These are phyloP conservation scores for Netelia melanura DNA, from an alignment of 2,888 invertebrate species.

Conservation along the genomic window DNA sequence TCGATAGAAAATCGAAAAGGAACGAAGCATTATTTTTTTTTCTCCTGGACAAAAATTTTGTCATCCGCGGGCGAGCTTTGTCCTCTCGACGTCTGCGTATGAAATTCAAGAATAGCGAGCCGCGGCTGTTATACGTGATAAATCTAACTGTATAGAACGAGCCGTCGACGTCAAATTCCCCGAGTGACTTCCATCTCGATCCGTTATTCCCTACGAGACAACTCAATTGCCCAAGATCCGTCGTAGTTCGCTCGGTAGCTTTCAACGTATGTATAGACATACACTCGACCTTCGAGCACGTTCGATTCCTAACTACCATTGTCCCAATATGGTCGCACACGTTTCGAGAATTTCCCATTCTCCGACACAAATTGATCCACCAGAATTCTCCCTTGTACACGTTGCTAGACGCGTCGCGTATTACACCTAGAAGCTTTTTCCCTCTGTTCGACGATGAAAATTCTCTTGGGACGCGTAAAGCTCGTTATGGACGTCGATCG, in stretches of 20 bases:
- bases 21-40: not conserved
- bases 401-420: not conserved
- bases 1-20: not conserved
- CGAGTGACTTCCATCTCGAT: conserved; percentile 33
- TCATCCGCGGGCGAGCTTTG: not conserved
- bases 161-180: conserved; percentile 42
- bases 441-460: conserved; percentile 1
- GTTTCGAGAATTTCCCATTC: conserved; percentile 29
- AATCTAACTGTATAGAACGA: not conserved
- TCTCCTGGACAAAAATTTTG: not conserved
- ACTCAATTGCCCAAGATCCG: conserved; percentile 46
- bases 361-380: conserved; percentile 30
- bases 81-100: not conserved
- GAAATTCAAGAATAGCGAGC: too few relatives aligned
- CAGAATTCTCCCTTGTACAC: conserved; percentile 16
- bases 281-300: not conserved
- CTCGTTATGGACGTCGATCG: conserved; percentile 40
- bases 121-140: too few relatives aligned
- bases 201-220: conserved; percentile 41
- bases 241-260: conserved; percentile 3
- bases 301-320: conserved; percentile 47
- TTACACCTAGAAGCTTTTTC: conserved; percentile 1
- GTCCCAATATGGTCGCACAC: conserved; percentile 53
- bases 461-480: conserved; percentile 63
- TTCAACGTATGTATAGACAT: not conserved